A percentile compares a stretch with the other conserved stretches of the same genome.
Conservation (phyloP, 2,113 vertebrate genomes). For the Motacilla tschutschensis region DNA sequence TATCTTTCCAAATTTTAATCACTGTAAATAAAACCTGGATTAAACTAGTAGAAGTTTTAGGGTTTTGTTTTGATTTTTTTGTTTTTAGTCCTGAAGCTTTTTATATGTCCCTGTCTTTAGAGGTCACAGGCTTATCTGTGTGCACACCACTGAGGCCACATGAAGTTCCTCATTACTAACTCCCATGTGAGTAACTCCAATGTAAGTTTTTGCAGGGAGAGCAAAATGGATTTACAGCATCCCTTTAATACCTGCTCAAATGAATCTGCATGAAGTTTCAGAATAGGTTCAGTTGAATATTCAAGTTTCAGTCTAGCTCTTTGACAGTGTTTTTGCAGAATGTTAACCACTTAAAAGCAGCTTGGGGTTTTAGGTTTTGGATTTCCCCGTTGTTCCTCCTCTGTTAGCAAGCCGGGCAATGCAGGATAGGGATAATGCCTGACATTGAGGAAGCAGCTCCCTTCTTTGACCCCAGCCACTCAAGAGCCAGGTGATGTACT, state of each 20-base stretch:
- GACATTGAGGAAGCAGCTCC: neutral
- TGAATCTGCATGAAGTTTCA: neutral
- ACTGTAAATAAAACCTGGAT: neutral
- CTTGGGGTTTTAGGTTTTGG: conserved; percentile 1
- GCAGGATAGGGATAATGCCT: neutral
- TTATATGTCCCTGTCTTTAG: neutral
- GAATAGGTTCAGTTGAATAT: neutral
- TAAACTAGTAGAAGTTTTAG: neutral
- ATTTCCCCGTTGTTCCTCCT: neutral
- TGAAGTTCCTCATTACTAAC: neutral
- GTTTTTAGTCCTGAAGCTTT: neutral
- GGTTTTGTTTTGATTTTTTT: neutral
- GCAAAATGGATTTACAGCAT: neutral
- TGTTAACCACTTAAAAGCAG: neutral
- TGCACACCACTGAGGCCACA: neutral
- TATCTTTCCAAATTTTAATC: neutral
- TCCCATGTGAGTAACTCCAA: neutral
- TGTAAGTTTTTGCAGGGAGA: neutral
- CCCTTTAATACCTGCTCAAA: neutral
- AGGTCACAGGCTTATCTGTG: neutral
- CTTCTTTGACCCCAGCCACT: neutral
- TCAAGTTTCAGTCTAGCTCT: neutral
- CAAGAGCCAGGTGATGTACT: neutral
- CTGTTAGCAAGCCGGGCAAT: neutral
- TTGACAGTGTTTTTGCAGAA: neutral